Evolutionary conservation across 1,140 invertebrate species (phyloP).

Genomic region (Marisa cornuarietis): DNA sequence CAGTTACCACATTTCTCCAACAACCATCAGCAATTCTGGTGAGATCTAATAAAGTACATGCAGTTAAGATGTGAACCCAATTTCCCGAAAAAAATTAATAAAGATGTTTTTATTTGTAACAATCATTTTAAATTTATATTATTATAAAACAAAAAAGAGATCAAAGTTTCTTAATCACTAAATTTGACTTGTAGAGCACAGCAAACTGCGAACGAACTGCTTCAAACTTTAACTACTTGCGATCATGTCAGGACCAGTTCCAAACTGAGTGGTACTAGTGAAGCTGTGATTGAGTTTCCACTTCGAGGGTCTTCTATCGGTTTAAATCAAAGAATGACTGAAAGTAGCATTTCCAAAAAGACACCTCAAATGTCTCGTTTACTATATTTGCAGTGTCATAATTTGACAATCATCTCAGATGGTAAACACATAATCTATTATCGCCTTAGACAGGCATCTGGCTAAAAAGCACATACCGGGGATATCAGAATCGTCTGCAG

Average conservation of each 20-base stretch:
- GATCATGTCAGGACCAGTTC: background rate
- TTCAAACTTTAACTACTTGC: background rate
- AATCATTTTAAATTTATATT: too few species aligned
- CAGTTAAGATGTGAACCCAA: background rate
- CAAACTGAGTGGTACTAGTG: background rate
- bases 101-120: background rate
- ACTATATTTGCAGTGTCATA: background rate
- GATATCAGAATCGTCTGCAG: constrained; percentile 60
- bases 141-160: too few species aligned
- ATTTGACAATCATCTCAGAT: background rate
- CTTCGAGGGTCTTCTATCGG: background rate
- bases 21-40: too few species aligned
- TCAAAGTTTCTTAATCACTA: background rate
- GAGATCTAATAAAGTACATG: background rate
- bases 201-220: too few species aligned
- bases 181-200: too few species aligned
- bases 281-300: background rate
- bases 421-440: background rate
- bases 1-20: too few species aligned
- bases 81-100: background rate
- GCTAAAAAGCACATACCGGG: constrained; percentile 45
- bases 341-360: background rate
- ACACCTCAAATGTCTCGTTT: background rate
- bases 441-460: too few species aligned
- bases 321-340: too few species aligned